Base-by-base conservation (phyloP, 2,888 invertebrate species). In the Latrodectus elegans region DNA sequence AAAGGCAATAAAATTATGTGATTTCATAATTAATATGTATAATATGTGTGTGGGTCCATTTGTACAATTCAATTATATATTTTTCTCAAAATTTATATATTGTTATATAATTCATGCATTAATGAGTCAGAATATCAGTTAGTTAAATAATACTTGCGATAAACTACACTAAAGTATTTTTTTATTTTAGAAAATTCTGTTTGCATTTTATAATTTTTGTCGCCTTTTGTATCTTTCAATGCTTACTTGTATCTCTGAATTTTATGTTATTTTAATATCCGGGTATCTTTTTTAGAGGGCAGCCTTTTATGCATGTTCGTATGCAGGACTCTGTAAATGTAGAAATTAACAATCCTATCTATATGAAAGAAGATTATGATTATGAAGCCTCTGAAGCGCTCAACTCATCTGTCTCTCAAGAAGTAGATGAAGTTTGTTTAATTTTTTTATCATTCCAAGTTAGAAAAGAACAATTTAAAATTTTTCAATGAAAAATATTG, bases 261-360 rank as follows among this genome's bases (percentile, higher is more conserved):
- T 26, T 11, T 75, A 38, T 76, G 4, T 64, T 26, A 38, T 64
- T 68, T 17, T 52, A 22, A 38, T 38, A 38, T 26, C 22, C 38
- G 22, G 22, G 15, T 11, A 0, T 70, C 14, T 70, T 52, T 53
- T 60, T 22, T 91, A 95, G 95, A 91, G 94, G 94, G 6, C 93
- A 93, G 90, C 94, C 95, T 77, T 96, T 96, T 92, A 95, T 95
- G 90, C 96, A 96, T 93, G 95, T 95, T 88, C 94, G 96, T 14
- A 94, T 96, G 91, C 94, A 96, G 86, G 96, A 96, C 92, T 96
- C 96, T 92, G 92, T 92, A 53, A 92, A 92, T 75, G 95, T 96
- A 91, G 96, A 96, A 93, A 95, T 96, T 91, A 95, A 93, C 91
- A 97, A 97, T 94, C 96, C 96, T 52, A 96, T 96, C 95, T 97